Base-by-base conservation (phyloP, 2,113 vertebrate genomes). In the Leucoraja erinaceus region DNA sequence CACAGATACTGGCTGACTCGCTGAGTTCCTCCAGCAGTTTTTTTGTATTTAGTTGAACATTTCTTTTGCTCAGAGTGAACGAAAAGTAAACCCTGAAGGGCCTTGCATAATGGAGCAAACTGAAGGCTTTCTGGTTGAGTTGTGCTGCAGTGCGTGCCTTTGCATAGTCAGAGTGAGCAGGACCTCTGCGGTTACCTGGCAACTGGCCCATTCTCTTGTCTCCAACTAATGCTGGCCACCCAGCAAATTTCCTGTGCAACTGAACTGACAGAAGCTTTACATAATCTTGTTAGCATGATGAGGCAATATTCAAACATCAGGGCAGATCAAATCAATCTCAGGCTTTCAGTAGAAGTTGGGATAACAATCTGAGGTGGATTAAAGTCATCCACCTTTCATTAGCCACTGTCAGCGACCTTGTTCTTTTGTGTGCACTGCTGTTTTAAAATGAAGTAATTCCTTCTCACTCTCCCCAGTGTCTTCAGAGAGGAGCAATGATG, bases 271-370 rank as follows among this genome's bases (percentile, higher is more conserved):
- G 93, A 96, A 96, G 96, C 96, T 98, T 95, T 94, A 95, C 96
- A 95, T 97, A 97, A 98, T 98, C 97, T 97, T 95, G 95, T 98
- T 97, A 97, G 97, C 96, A 95, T 95, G 95, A 97, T 94, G 96
- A 97, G 97, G 96, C 95, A 95, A 96, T 97, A 97, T 97, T 97
- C 96, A 97, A 96, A 96, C 97, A 96, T 97, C 95, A 96, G 96
- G 95, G 97, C 96, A 97, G 97, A 97, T 96, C 95, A 96, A 97
- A 97, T 97, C 96, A 96, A 97, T 97, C 97, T 94, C 95, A 97
- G 96, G 96, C 95, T 77, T 84, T 94, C 94, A 96, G 94, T 79
- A 94, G 94, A 93, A 72, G 33, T 75, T 94, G 93, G 94, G 96
- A 95, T 95, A 95, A 95, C 94, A 94, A 94, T 95, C 95, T 94